A percentile compares a stretch with the other conserved stretches of the same genome.
Evolutionary conservation across 1,140 invertebrate species (phyloP).

Genomic region (Microplitis demolitor): DNA sequence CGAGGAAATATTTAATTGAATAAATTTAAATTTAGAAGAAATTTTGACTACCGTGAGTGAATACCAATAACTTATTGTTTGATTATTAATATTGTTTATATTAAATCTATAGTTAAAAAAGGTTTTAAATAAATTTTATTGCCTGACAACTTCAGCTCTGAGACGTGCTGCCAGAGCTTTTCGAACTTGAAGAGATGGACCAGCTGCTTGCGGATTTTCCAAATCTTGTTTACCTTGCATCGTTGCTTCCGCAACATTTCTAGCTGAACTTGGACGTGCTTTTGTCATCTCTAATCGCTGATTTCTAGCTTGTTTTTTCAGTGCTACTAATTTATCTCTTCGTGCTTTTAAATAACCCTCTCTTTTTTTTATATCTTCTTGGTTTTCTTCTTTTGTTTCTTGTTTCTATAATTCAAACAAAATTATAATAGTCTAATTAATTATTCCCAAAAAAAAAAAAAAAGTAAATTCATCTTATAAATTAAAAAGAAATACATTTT

Average conservation of each 20-base stretch:
- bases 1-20: slow-evolving; percentile 59
- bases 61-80: background rate
- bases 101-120: background rate
- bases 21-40: slow-evolving; percentile 56
- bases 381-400: slow-evolving; percentile 44
- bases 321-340: slow-evolving; percentile 84
- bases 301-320: slow-evolving; percentile 85
- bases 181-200: slow-evolving; percentile 74
- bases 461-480: too few relatives aligned
- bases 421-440: background rate
- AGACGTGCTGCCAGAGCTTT: slow-evolving; percentile 81
- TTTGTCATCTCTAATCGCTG: slow-evolving; percentile 70
- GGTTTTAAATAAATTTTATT: slow-evolving; percentile 9
- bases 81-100: background rate
- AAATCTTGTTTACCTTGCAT: slow-evolving; percentile 50
- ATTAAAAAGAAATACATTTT: too few relatives aligned
- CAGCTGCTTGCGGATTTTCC: slow-evolving; percentile 45
- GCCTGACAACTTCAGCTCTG: slow-evolving; percentile 77
- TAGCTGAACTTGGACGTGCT: slow-evolving; percentile 53
- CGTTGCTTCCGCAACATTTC: slow-evolving; percentile 51
- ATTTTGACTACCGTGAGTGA: slow-evolving; percentile 5
- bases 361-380: slow-evolving; percentile 76
- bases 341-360: slow-evolving; percentile 85
- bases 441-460: background rate
- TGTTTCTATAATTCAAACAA: background rate